These are phyloP conservation scores for Hemibagrus wyckioides DNA, from an alignment of 2,113 vertebrate species.

Conservation along the genomic window DNA sequence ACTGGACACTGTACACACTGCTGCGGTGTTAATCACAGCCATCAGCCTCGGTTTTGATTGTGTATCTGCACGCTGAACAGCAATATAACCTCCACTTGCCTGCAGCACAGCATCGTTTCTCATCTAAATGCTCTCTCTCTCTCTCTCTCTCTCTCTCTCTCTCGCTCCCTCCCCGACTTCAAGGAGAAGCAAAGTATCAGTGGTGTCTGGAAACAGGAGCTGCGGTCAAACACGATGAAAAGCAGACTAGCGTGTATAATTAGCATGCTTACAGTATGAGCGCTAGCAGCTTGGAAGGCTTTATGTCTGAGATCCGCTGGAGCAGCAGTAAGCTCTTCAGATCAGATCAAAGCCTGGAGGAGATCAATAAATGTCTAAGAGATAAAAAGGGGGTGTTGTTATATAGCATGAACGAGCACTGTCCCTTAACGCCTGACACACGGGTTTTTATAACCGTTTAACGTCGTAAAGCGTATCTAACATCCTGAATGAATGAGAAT, in stretches of 20 bases:
- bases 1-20: conserved; percentile 27
- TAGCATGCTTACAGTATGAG: not conserved
- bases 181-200: conserved; percentile 38
- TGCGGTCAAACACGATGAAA: not conserved
- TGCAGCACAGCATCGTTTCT: conserved; percentile 39
- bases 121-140: conserved; percentile 22
- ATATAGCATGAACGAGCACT: not conserved
- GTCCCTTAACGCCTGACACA: not conserved
- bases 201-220: not conserved
- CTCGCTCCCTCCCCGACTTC: not conserved
- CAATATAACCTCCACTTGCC: conserved; percentile 48
- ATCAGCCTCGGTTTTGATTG: conserved; percentile 36
- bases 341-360: conserved; percentile 32
- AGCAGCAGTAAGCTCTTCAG: not conserved
- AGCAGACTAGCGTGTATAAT: not conserved
- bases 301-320: not conserved
- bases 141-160: not conserved
- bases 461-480: not conserved
- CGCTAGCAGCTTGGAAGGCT: not conserved
- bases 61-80: conserved; percentile 45
- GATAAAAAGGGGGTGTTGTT: not conserved
- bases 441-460: not conserved
- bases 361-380: conserved; percentile 31
- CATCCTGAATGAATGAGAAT: not conserved
- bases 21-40: conserved; percentile 22